Evolutionary conservation across 2,888 invertebrate genomes (phyloP).

Genomic region (Ophion obscuratus): DNA sequence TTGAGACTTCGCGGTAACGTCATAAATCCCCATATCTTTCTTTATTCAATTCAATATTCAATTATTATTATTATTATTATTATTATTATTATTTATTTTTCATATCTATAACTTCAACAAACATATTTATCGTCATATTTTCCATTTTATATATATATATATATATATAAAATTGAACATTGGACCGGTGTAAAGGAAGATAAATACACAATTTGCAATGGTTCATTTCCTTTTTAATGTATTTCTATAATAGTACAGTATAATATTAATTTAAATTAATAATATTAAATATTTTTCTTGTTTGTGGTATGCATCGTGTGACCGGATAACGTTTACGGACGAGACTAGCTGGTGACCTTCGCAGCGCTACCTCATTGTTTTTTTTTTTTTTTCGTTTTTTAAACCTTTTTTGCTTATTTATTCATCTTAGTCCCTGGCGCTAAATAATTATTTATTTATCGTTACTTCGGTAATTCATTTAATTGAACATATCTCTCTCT

Average conservation of each 20-base stretch:
- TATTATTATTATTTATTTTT: no score
- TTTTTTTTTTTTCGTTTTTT: slow-evolving; percentile 61
- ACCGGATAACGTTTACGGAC: slow-evolving; percentile 82
- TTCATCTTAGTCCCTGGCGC: slow-evolving; percentile 76
- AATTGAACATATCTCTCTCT: slow-evolving; percentile 64
- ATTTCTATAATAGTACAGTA: slow-evolving; percentile 82
- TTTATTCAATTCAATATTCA: no score
- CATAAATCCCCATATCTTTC: no score
- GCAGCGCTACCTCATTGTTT: slow-evolving; percentile 79
- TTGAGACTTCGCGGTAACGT: no score
- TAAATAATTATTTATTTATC: slow-evolving; percentile 76
- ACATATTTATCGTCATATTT: no score
- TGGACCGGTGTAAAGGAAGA: not conserved
- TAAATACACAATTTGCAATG: slow-evolving; percentile 71
- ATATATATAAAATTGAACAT: no score
- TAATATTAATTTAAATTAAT: slow-evolving; percentile 83
- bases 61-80: no score
- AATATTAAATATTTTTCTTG: slow-evolving; percentile 82
- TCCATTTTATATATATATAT: no score
- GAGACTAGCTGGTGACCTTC: slow-evolving; percentile 82
- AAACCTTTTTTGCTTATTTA: slow-evolving; percentile 54
- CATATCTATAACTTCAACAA: no score
- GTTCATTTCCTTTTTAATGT: slow-evolving; percentile 81
- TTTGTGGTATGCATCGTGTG: slow-evolving; percentile 82
- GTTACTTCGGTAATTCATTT: slow-evolving; percentile 71